A percentile compares a stretch with the other conserved stretches of the same genome.
Evolutionary conservation across 2,113 vertebrate genomes (phyloP).

Genomic region (Mola mola): DNA sequence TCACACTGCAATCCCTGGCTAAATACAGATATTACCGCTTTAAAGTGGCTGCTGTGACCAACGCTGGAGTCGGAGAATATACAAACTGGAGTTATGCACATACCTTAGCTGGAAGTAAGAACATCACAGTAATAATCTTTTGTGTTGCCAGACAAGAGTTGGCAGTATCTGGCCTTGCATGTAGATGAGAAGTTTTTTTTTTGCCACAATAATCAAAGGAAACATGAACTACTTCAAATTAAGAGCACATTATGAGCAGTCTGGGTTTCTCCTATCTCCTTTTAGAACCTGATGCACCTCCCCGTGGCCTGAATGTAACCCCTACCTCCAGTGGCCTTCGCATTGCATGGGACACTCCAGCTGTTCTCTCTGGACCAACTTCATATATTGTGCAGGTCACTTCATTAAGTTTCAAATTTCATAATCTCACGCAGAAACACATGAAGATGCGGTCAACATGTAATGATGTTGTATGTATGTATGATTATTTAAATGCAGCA

Average conservation of each 20-base stretch:
- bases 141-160: conserved; percentile 5
- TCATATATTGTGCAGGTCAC: conserved; percentile 89
- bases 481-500: neutral
- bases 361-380: conserved; percentile 89
- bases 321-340: conserved; percentile 85
- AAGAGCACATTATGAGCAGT: neutral
- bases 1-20: conserved; percentile 84
- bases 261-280: conserved; percentile 9
- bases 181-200: too few relatives aligned
- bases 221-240: neutral
- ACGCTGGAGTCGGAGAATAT: conserved; percentile 86
- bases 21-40: conserved; percentile 93
- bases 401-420: too few relatives aligned
- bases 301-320: conserved; percentile 83
- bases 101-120: conserved; percentile 92
- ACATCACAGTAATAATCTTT: conserved; percentile 29
- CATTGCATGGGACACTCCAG: conserved; percentile 88
- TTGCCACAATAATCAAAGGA: neutral
- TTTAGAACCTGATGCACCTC: conserved; percentile 90
- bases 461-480: too few relatives aligned
- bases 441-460: neutral
- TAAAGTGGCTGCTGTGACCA: conserved; percentile 90
- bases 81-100: conserved; percentile 86
- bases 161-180: neutral
- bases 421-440: too few relatives aligned